Percentiles rank a stretch among this genome's conserved stretches.
phyloP scores from a whole-genome alignment of 2,113 vertebrate genomes.

The Eretmochelys imbricata region DNA sequence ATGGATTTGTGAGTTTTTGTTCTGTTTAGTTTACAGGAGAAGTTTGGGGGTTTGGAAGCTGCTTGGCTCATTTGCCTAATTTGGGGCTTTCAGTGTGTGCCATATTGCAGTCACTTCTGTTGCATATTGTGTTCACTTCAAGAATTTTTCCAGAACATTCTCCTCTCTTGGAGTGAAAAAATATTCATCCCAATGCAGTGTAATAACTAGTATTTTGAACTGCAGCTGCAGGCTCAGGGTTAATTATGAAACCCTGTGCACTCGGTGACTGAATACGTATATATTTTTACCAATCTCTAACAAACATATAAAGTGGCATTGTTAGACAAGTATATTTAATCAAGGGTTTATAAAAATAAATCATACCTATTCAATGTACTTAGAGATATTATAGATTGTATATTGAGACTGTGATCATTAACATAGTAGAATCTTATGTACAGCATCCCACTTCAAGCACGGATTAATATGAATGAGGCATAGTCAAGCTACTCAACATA shows the following conservation, averaged over 20 bases:
- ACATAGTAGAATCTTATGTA: conserved; percentile 59
- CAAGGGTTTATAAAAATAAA: conserved; percentile 70
- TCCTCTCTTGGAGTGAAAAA: conserved; percentile 50
- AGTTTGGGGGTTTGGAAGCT: neutral
- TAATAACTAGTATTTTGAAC: conserved; percentile 40
- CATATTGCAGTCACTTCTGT: conserved; percentile 41
- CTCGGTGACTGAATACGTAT: conserved; percentile 56
- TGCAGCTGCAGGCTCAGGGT: conserved; percentile 29
- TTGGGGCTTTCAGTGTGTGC: conserved; percentile 12
- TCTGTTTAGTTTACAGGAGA: conserved; percentile 37
- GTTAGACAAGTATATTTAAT: conserved; percentile 67
- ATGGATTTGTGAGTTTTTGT: conserved; percentile 50
- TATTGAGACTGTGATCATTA: conserved; percentile 66
- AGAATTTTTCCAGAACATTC: conserved; percentile 44
- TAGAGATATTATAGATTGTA: conserved; percentile 76
- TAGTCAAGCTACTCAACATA: conserved; percentile 59
- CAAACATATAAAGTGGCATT: conserved; percentile 63
- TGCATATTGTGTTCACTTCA: conserved; percentile 34
- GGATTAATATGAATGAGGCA: conserved; percentile 51
- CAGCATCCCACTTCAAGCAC: conserved; percentile 54
- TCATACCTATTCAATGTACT: conserved; percentile 68
- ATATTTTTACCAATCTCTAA: conserved; percentile 76
- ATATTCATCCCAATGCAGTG: conserved; percentile 15
- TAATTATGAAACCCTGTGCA: conserved; percentile 61
- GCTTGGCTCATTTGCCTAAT: neutral